These are phyloP conservation scores for Clistopyga incitator DNA, from an alignment of 2,888 invertebrate genomes.

Conservation along the genomic window DNA sequence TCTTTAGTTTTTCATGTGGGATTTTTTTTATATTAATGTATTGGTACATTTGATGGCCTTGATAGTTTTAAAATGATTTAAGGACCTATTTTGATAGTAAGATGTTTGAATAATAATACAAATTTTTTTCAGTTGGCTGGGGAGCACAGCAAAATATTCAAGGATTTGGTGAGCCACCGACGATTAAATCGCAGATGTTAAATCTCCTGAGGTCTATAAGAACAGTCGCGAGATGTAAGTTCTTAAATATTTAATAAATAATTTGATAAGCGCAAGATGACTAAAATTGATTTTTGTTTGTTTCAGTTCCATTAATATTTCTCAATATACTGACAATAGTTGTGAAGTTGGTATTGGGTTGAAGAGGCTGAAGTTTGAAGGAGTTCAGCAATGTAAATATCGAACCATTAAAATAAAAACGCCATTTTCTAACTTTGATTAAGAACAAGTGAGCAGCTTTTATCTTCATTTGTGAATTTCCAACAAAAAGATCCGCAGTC, in stretches of 20 bases:
- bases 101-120: neutral
- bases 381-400: constrained; percentile 54
- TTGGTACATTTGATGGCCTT: neutral
- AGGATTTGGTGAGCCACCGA: constrained; percentile 94
- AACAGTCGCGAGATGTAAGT: constrained; percentile 98
- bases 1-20: neutral
- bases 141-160: constrained; percentile 90
- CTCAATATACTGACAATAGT: constrained; percentile 94
- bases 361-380: constrained; percentile 72
- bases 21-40: neutral
- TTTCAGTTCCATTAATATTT: constrained; percentile 97
- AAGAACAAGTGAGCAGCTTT: constrained; percentile 31
- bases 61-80: neutral
- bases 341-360: constrained; percentile 95
- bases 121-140: constrained; percentile 92
- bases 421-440: constrained; percentile 57
- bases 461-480: neutral
- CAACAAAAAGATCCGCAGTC: neutral
- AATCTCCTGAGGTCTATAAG: constrained; percentile 97
- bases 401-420: constrained; percentile 50
- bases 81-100: neutral
- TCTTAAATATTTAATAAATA: constrained; percentile 34
- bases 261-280: neutral
- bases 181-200: constrained; percentile 94
- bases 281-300: constrained; percentile 75